phyloP scores from a whole-genome alignment of 2,113 vertebrate genomes.

The Sigmodon hispidus region DNA sequence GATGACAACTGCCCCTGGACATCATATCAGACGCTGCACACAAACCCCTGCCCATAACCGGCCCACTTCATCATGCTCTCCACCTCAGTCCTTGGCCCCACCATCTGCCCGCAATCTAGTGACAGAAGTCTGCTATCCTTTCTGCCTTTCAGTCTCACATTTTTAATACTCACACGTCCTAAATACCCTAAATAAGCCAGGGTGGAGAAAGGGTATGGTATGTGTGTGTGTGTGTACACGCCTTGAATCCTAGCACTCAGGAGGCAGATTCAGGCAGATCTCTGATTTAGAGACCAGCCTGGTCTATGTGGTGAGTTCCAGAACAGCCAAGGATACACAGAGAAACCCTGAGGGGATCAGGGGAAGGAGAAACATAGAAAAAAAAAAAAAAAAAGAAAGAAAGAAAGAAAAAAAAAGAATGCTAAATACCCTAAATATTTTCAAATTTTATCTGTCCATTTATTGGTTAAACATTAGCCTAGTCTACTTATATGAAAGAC shows the following conservation, averaged over 20 bases:
- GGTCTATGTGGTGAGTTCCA: not conserved
- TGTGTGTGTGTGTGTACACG: too few relatives aligned
- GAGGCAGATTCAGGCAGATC: not conserved
- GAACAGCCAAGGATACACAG: not conserved
- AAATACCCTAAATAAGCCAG: not conserved
- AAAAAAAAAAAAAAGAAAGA: not conserved
- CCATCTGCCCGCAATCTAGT: not conserved
- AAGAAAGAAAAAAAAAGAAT: not conserved
- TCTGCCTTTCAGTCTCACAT: not conserved
- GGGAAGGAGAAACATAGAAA: not conserved
- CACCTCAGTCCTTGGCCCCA: not conserved
- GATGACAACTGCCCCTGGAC: not conserved
- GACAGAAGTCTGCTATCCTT: not conserved
- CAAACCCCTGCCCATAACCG: not conserved
- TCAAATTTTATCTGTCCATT: not conserved
- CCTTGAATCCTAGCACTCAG: not conserved
- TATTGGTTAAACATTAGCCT: not conserved
- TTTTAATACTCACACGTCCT: slow-evolving; percentile 26
- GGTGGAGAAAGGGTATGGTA: too few relatives aligned
- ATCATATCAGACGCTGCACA: not conserved
- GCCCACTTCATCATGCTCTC: not conserved
- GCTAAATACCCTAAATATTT: not conserved
- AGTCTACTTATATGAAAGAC: not conserved
- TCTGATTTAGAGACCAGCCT: not conserved
- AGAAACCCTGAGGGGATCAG: not conserved